phyloP scores from a whole-genome alignment of 2,797 vertebrate genomes.

The Takifugu rubripes region DNA sequence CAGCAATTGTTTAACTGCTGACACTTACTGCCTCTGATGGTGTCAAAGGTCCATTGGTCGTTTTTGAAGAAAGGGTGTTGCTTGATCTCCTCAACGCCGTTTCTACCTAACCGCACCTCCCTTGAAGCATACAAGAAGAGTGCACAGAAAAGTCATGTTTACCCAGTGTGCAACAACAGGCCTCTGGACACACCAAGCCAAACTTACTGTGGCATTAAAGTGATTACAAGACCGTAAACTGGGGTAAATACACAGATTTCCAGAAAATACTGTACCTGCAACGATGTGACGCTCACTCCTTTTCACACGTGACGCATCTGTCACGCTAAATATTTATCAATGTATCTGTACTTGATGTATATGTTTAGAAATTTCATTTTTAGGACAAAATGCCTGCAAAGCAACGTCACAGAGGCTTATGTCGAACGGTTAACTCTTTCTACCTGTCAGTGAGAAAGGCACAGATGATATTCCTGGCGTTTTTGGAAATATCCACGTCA shows the following conservation, averaged over 20 bases:
- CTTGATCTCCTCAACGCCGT: conserved; percentile 96
- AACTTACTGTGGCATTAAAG: too few species aligned
- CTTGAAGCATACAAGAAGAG: conserved; percentile 70
- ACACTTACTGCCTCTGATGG: conserved; percentile 93
- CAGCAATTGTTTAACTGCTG: background rate
- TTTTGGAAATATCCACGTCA: conserved; percentile 96
- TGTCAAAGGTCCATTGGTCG: conserved; percentile 96
- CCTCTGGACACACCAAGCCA: too few species aligned
- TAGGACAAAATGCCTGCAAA: too few species aligned
- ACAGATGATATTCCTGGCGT: conserved; percentile 97
- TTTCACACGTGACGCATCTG: background rate
- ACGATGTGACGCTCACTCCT: background rate
- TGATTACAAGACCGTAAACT: too few species aligned
- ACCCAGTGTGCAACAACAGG: too few species aligned
- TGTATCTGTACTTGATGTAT: too few species aligned
- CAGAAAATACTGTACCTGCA: background rate
- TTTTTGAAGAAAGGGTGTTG: conserved; percentile 94
- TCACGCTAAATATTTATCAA: too few species aligned
- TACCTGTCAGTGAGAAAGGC: conserved; percentile 98
- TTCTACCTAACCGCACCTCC: conserved; percentile 93
- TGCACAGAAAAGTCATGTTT: conserved; percentile 1
- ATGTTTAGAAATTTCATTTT: too few species aligned
- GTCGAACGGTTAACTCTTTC: conserved; percentile 1
- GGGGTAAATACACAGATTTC: too few species aligned
- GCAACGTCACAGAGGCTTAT: too few species aligned